Percentiles rank a stretch among this genome's conserved stretches.
These are phyloP conservation scores for Siphlonurus alternatus DNA, from an alignment of 2,888 invertebrate genomes.

Conservation along the genomic window DNA sequence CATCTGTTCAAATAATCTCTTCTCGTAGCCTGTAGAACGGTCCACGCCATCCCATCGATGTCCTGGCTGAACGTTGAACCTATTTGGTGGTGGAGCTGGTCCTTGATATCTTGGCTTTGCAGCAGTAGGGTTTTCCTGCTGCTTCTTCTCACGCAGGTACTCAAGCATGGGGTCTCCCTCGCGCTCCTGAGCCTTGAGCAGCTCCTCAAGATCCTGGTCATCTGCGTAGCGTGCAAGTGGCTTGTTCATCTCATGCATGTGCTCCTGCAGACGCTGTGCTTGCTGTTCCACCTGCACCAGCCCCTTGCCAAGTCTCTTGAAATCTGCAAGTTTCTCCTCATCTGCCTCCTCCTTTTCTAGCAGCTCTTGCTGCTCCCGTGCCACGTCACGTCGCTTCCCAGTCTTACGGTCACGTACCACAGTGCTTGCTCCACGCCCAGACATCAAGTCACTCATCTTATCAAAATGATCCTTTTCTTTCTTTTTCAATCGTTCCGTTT, in stretches of 20 bases:
- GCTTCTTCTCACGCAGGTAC: constrained; percentile 59
- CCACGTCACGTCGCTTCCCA: constrained; percentile 45
- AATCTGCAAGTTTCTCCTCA: background rate
- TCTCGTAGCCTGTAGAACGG: constrained; percentile 91
- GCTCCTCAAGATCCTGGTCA: constrained; percentile 72
- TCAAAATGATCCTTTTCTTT: constrained; percentile 54
- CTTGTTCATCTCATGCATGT: constrained; percentile 70
- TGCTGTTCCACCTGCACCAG: constrained; percentile 67
- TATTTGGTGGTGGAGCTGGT: constrained; percentile 77
- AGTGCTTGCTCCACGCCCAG: constrained; percentile 51
- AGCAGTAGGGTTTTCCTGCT: constrained; percentile 24
- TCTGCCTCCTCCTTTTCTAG: background rate
- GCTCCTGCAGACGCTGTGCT: constrained; percentile 48
- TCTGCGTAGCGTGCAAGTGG: constrained; percentile 80
- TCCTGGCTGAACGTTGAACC: constrained; percentile 83
- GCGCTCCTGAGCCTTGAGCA: constrained; percentile 53
- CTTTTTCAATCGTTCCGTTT: constrained; percentile 47
- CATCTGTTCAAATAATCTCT: constrained; percentile 62
- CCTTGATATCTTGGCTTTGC: constrained; percentile 58
- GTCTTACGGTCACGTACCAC: constrained; percentile 49
- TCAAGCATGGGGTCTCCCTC: constrained; percentile 89
- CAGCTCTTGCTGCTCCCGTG: constrained; percentile 37
- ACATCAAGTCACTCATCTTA: constrained; percentile 49
- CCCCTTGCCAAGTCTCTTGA: background rate
- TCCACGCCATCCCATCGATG: constrained; percentile 98